Conservation (phyloP, 35 echinoderm and acorn worm genomes). For the Holothuria glaberrima region DNA sequence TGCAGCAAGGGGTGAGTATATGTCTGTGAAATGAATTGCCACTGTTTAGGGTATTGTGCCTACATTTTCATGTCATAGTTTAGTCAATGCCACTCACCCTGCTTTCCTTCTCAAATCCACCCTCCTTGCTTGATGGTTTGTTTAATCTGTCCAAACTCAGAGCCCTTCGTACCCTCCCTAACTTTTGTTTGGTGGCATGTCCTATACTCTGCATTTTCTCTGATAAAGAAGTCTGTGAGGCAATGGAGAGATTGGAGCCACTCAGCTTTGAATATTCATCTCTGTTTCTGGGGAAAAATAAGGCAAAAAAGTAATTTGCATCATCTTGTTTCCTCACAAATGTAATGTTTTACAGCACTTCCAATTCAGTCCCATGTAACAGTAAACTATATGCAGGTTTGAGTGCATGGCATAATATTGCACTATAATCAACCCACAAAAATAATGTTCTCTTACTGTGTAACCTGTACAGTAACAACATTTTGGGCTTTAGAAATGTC, state of each 20-base stretch:
- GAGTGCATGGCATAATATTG: too few relatives aligned
- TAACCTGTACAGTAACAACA: too few relatives aligned
- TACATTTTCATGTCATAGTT: too few relatives aligned
- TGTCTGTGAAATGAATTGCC: too few relatives aligned
- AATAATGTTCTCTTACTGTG: too few relatives aligned
- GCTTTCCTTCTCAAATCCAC: constrained; percentile 29
- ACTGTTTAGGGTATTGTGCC: too few relatives aligned
- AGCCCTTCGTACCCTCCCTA: constrained; percentile 73
- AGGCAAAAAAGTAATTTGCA: background rate
- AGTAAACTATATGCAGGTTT: too few relatives aligned
- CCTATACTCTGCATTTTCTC: constrained; percentile 86
- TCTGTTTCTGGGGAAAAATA: constrained; percentile 61
- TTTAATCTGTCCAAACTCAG: constrained; percentile 90
- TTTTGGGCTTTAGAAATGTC: too few relatives aligned
- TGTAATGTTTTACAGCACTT: too few relatives aligned
- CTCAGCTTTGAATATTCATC: constrained; percentile 77
- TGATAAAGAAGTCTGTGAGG: constrained; percentile 80
- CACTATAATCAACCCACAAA: too few relatives aligned
- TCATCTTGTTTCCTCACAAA: background rate
- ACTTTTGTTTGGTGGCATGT: constrained; percentile 88
- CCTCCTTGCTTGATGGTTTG: constrained; percentile 27
- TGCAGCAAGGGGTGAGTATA: too few relatives aligned
- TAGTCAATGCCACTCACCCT: background rate
- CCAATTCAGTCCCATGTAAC: too few relatives aligned
- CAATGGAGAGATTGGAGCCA: constrained; percentile 80